These are phyloP conservation scores for Chalcosyrphus nemorum DNA, from an alignment of 2,888 invertebrate species.

Conservation along the genomic window DNA sequence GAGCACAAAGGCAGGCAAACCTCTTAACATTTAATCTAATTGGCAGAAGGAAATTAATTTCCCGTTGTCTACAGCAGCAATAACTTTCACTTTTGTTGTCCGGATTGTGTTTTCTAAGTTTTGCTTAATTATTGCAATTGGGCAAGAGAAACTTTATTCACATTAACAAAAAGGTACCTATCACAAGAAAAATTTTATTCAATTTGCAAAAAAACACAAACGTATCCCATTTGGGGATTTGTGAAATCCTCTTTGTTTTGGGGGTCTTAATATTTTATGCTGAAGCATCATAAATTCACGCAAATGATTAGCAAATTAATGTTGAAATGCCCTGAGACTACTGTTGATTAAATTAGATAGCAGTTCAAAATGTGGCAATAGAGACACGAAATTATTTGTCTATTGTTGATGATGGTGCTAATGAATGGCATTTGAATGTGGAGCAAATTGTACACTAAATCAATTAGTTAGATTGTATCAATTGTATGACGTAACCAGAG, in stretches of 20 bases:
- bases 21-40: constrained; percentile 61
- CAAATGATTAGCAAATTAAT: background rate
- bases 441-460: background rate
- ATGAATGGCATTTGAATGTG: background rate
- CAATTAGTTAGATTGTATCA: no score
- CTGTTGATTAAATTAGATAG: background rate
- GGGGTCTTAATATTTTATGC: background rate
- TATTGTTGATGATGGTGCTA: background rate
- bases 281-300: background rate
- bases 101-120: constrained; percentile 30
- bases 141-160: constrained; percentile 25
- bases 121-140: constrained; percentile 48
- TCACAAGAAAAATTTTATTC: constrained; percentile 16
- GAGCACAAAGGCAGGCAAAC: constrained; percentile 23
- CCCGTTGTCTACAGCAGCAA: constrained; percentile 31
- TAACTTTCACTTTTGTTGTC: constrained; percentile 66
- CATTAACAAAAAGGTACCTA: constrained; percentile 17
- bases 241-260: background rate
- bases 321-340: background rate
- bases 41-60: constrained; percentile 64
- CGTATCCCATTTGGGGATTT: background rate
- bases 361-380: background rate
- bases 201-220: constrained; percentile 7
- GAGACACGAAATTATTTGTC: background rate
- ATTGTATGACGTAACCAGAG: no score